Conservation (phyloP, 2,113 vertebrate species). For the Irena cyanogastra region DNA sequence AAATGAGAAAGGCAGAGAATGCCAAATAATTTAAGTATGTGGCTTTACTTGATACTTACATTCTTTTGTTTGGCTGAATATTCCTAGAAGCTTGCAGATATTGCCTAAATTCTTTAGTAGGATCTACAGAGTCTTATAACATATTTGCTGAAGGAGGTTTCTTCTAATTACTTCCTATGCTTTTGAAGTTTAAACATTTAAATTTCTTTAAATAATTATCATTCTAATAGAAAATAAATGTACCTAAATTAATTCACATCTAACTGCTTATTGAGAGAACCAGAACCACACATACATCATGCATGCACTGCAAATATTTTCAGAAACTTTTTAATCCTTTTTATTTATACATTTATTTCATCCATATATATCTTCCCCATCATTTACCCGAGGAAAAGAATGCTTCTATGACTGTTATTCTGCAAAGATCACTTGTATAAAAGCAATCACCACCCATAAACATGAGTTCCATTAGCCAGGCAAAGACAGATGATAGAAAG, state of each 20-base stretch:
- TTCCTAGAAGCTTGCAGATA: background rate
- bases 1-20: background rate
- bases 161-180: background rate
- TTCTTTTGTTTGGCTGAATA: background rate
- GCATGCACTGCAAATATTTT: background rate
- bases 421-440: background rate
- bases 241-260: background rate
- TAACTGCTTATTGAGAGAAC: background rate
- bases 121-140: background rate
- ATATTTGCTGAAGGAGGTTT: background rate
- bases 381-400: background rate
- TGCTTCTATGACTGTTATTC: background rate
- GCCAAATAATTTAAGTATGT: background rate
- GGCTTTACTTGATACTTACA: background rate
- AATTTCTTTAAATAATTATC: background rate
- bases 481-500: rapidly evolving
- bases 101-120: background rate
- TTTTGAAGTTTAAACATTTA: background rate
- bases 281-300: background rate
- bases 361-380: background rate
- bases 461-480: background rate
- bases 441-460: background rate
- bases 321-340: background rate
- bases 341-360: background rate
- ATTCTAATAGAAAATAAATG: background rate